Percentiles rank a stretch among this genome's conserved stretches.
Evolutionary conservation across 2,797 vertebrate genomes (phyloP).

Genomic region (Mormyrus hasselquistii): DNA sequence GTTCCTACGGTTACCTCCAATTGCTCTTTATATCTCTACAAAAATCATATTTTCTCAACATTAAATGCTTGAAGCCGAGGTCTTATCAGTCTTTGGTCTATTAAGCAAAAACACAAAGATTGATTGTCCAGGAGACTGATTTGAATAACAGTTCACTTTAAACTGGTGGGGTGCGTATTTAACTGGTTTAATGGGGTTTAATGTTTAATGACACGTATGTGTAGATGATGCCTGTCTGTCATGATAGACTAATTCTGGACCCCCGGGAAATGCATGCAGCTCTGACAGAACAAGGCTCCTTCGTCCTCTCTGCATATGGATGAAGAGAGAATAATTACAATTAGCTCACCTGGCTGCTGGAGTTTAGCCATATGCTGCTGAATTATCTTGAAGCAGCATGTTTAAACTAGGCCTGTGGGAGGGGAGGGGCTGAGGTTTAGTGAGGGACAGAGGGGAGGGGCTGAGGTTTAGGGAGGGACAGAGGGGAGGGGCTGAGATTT

Average conservation of each 20-base stretch:
- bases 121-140: neutral
- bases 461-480: neutral
- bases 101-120: neutral
- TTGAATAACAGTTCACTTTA: neutral
- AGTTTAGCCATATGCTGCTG: neutral
- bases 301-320: conserved; percentile 17
- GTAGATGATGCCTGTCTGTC: neutral
- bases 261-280: neutral
- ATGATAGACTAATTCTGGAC: neutral
- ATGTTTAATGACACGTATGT: conserved; percentile 1
- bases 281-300: conserved; percentile 23
- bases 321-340: neutral
- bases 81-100: neutral
- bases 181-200: conserved; percentile 8
- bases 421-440: neutral
- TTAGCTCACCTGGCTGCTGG: neutral
- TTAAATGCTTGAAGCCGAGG: neutral
- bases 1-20: neutral
- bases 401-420: neutral
- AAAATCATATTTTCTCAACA: neutral
- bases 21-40: neutral
- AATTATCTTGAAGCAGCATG: neutral
- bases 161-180: neutral
- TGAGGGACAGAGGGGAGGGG: neutral
- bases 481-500: neutral